These are phyloP conservation scores for Catostomus latipinnis DNA, from an alignment of 2,797 vertebrate genomes.

Conservation along the genomic window DNA sequence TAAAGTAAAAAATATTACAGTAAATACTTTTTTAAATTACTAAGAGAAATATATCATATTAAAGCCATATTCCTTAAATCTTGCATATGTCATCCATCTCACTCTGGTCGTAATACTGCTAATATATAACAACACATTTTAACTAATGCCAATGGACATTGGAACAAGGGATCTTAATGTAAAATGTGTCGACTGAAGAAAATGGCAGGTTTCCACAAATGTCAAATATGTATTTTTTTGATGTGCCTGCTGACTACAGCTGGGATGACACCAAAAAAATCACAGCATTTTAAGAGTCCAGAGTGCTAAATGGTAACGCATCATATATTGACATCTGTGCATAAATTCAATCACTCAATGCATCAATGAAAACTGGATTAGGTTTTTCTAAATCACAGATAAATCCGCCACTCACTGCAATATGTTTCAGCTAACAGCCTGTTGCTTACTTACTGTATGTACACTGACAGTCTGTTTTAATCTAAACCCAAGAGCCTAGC, in stretches of 20 bases:
- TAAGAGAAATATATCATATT: background rate
- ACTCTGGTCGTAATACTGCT: background rate
- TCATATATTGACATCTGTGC: conserved; percentile 44
- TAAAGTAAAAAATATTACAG: background rate
- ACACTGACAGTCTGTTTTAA: conserved; percentile 77
- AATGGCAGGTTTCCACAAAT: background rate
- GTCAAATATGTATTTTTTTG: background rate
- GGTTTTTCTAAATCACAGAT: conserved; percentile 40
- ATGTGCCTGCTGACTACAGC: conserved; percentile 3
- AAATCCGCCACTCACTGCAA: conserved; percentile 61
- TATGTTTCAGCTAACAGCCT: conserved; percentile 74
- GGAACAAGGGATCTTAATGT: too few species aligned
- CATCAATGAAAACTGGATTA: conserved; percentile 51
- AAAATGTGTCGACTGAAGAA: background rate
- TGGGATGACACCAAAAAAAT: background rate
- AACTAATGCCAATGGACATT: too few species aligned
- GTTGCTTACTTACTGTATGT: conserved; percentile 72
- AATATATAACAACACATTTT: background rate
- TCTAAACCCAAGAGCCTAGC: conserved; percentile 81
- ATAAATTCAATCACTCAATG: conserved; percentile 43
- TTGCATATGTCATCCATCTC: background rate
- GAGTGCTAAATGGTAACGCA: conserved; percentile 25
- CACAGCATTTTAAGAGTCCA: background rate
- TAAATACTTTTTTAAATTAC: conserved; percentile 27
- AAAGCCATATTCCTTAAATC: background rate